phyloP scores from a whole-genome alignment of 2,888 invertebrate species.

The Stenodema calcarata region DNA sequence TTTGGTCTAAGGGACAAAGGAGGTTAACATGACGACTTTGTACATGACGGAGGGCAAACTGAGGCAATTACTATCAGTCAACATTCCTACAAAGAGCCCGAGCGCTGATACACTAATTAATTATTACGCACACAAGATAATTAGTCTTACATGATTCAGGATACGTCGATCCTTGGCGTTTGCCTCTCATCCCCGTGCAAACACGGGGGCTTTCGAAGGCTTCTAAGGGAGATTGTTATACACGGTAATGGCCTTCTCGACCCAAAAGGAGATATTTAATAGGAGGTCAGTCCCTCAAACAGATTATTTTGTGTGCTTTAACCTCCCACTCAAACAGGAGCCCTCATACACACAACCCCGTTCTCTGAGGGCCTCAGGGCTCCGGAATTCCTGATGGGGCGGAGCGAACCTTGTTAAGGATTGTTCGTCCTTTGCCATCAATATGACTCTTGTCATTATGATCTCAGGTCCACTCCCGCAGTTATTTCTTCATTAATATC shows the following conservation, averaged over 20 bases:
- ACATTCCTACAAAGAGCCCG: constrained; percentile 52
- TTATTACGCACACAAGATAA: constrained; percentile 52
- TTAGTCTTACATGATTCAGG: constrained; percentile 52
- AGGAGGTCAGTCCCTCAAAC: constrained; percentile 46
- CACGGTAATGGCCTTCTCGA: not conserved
- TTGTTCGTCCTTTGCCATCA: constrained; percentile 19
- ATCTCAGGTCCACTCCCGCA: not conserved
- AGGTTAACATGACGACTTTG: constrained; percentile 46
- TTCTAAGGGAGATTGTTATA: constrained; percentile 31
- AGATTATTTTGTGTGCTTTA: constrained; percentile 44
- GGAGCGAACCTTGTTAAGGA: constrained; percentile 18
- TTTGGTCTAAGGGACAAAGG: constrained; percentile 47
- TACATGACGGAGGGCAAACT: constrained; percentile 35
- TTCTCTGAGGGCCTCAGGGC: not conserved
- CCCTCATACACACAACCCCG: not conserved
- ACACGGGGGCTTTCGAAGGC: constrained; percentile 7
- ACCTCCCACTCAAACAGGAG: not conserved
- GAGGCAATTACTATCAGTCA: constrained; percentile 54
- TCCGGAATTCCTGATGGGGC: not conserved
- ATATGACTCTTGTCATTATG: not conserved
- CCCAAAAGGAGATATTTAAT: constrained; percentile 45
- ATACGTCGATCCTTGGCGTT: constrained; percentile 37
- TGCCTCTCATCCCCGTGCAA: constrained; percentile 22
- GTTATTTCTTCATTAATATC: not conserved
- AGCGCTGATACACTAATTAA: constrained; percentile 52